phyloP scores from a whole-genome alignment of 53 echinoderm and acorn worm genomes.

The Henricia sp. region DNA sequence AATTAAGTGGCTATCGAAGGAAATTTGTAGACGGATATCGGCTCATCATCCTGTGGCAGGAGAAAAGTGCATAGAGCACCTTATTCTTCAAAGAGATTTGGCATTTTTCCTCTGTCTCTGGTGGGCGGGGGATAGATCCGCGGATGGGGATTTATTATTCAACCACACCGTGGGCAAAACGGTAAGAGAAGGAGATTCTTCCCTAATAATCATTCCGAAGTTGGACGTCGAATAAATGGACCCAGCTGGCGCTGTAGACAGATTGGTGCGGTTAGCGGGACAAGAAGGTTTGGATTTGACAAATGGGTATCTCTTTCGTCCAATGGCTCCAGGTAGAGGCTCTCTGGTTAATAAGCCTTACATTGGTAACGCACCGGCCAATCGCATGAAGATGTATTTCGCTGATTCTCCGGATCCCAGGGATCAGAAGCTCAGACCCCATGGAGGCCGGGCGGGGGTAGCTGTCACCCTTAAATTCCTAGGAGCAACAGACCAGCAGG shows the following conservation, averaged over 20 bases:
- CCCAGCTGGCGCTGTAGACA: not conserved
- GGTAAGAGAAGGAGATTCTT: not conserved
- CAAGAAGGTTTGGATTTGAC: not conserved
- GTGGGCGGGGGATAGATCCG: not conserved
- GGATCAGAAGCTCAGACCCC: too few relatives aligned
- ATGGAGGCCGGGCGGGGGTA: too few relatives aligned
- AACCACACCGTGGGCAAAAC: slow-evolving; percentile 7
- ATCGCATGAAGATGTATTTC: not conserved
- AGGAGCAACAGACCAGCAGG: too few relatives aligned
- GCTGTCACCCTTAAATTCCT: too few relatives aligned
- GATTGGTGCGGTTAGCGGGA: not conserved
- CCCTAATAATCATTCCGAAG: not conserved
- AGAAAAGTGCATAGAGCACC: too few relatives aligned
- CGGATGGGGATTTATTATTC: not conserved
- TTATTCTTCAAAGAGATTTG: too few relatives aligned
- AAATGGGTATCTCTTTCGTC: not conserved
- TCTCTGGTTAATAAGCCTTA: not conserved
- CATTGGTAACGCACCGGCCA: not conserved
- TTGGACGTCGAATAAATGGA: not conserved
- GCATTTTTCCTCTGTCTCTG: slow-evolving; percentile 1
- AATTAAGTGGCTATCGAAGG: too few relatives aligned
- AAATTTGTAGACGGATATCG: too few relatives aligned
- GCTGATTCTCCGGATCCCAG: not conserved
- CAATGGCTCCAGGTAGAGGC: not conserved
- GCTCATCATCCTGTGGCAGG: too few relatives aligned